phyloP scores from a whole-genome alignment of 1,140 invertebrate genomes.

The Dendrolimus kikuchii region DNA sequence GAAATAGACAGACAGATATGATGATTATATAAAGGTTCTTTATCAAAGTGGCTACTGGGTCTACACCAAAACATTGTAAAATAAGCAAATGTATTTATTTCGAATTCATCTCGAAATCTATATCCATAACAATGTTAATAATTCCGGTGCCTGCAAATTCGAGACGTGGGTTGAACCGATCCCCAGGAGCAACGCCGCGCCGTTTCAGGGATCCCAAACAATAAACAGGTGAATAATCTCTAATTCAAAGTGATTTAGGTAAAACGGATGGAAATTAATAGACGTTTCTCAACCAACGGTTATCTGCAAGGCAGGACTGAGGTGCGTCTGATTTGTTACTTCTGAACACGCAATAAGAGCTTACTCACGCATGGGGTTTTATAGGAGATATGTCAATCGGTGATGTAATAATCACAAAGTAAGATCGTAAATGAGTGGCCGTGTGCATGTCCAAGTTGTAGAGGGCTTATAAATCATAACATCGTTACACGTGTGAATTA shows the following conservation, averaged over 20 bases:
- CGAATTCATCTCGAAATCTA: too few relatives aligned
- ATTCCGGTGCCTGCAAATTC: not conserved
- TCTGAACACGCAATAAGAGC: constrained; percentile 19
- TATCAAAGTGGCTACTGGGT: too few relatives aligned
- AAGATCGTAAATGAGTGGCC: too few relatives aligned
- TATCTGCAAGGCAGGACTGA: constrained; percentile 8
- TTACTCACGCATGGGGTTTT: constrained; percentile 11
- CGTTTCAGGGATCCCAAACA: constrained; percentile 10
- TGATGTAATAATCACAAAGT: too few relatives aligned
- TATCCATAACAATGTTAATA: too few relatives aligned
- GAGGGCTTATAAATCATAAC: too few relatives aligned
- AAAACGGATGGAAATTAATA: constrained; percentile 32
- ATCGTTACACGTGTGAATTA: too few relatives aligned
- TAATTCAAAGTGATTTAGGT: constrained; percentile 26
- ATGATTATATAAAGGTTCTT: too few relatives aligned
- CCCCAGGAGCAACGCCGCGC: constrained; percentile 1
- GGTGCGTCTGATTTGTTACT: constrained; percentile 24
- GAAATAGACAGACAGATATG: too few relatives aligned
- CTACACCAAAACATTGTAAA: not conserved
- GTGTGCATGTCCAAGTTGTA: too few relatives aligned
- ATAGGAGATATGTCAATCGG: too few relatives aligned
- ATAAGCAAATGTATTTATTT: not conserved
- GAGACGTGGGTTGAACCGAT: constrained; percentile 6
- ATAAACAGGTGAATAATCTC: constrained; percentile 26
- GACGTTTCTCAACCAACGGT: constrained; percentile 12